Percentiles rank a stretch among this genome's conserved stretches.
Conservation (phyloP, 2,113 vertebrate genomes). For the Fregetta grallaria region DNA sequence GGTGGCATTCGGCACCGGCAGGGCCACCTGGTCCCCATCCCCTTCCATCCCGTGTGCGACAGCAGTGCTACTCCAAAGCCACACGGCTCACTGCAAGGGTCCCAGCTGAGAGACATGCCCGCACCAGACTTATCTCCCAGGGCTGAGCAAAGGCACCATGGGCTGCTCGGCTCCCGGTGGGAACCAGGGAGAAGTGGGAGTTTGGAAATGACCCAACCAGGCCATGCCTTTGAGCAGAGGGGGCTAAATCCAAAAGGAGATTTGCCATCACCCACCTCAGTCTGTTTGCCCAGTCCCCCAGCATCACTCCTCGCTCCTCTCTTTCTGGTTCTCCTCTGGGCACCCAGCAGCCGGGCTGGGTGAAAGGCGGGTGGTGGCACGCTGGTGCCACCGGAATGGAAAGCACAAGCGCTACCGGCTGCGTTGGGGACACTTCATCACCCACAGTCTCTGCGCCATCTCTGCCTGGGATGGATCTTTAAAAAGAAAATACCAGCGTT, state of each 20-base stretch:
- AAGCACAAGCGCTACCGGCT: accelerated
- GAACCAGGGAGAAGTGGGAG: neutral
- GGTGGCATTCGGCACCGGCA: neutral
- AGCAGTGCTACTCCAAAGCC: neutral
- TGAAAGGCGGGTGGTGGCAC: neutral
- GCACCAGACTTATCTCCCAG: neutral
- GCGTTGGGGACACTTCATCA: accelerated
- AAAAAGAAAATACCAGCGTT: neutral
- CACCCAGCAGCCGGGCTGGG: neutral
- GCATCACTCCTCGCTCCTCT: neutral
- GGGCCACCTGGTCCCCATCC: neutral
- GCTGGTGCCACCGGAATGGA: neutral
- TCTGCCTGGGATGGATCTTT: neutral
- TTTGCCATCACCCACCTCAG: neutral
- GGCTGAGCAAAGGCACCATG: neutral
- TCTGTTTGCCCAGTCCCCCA: neutral
- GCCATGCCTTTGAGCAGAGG: neutral
- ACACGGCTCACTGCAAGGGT: accelerated
- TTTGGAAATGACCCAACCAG: neutral
- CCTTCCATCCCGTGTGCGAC: accelerated
- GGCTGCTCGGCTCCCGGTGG: neutral
- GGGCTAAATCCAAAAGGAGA: neutral
- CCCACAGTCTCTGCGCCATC: neutral
- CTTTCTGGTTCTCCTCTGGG: neutral
- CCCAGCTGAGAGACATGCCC: neutral